These are phyloP conservation scores for Cheumatopsyche charites DNA, from an alignment of 1,140 invertebrate species.

Conservation along the genomic window DNA sequence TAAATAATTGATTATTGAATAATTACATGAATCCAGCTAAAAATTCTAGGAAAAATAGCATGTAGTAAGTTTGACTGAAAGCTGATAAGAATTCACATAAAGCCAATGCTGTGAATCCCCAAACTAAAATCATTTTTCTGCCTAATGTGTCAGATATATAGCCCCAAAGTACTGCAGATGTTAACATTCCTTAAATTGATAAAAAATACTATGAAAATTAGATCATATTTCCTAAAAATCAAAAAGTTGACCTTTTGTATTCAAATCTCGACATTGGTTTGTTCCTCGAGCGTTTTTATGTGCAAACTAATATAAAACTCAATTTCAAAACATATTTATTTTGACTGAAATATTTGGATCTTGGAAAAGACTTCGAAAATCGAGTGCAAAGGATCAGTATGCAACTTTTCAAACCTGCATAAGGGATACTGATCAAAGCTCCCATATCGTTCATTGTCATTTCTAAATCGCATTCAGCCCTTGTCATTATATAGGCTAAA, in stretches of 20 bases:
- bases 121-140: slow-evolving; percentile 71
- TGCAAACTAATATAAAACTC: too few relatives aligned
- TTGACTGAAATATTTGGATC: too few relatives aligned
- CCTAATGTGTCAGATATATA: slow-evolving; percentile 80
- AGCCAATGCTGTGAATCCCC: slow-evolving; percentile 73
- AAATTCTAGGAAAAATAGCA: slow-evolving; percentile 75
- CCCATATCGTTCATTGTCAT: slow-evolving; percentile 71
- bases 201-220: neutral
- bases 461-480: slow-evolving; percentile 73
- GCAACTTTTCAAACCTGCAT: slow-evolving; percentile 65
- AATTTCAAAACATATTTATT: too few relatives aligned
- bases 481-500: slow-evolving; percentile 71
- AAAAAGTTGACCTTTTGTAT: too few relatives aligned
- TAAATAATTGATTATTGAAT: slow-evolving; percentile 46
- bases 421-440: slow-evolving; percentile 69
- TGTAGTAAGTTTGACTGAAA: slow-evolving; percentile 72
- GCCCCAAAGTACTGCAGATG: slow-evolving; percentile 82
- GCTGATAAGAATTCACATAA: slow-evolving; percentile 71
- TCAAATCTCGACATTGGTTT: too few relatives aligned
- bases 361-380: too few relatives aligned
- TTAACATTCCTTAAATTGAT: slow-evolving; percentile 73
- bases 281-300: too few relatives aligned
- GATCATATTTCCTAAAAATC: neutral
- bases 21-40: slow-evolving; percentile 77
- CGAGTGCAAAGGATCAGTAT: too few relatives aligned